These are phyloP conservation scores for Acronicta alni DNA, from an alignment of 2,888 invertebrate species.

Conservation along the genomic window DNA sequence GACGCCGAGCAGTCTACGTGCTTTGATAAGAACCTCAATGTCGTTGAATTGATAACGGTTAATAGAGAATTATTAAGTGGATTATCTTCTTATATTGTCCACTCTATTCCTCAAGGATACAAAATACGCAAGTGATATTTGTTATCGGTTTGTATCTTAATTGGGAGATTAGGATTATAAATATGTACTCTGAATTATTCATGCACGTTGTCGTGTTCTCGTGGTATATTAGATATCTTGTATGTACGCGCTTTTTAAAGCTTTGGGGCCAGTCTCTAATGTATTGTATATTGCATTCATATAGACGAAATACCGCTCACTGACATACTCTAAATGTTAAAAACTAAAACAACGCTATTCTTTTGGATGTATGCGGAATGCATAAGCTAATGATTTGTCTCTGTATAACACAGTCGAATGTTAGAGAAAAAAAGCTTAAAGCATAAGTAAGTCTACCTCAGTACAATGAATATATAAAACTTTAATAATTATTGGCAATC, in stretches of 20 bases:
- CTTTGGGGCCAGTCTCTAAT: not conserved
- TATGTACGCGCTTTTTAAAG: not conserved
- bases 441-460: no score
- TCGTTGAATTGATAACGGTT: slow-evolving; percentile 16
- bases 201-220: not conserved
- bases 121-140: slow-evolving; percentile 12
- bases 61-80: slow-evolving; percentile 6
- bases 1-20: slow-evolving; percentile 39
- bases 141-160: slow-evolving; percentile 19
- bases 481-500: no score
- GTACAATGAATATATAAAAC: no score
- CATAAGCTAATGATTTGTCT: no score
- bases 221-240: no score
- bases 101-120: slow-evolving; percentile 19
- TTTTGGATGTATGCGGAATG: no score
- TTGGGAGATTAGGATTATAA: slow-evolving; percentile 21
- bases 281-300: not conserved
- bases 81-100: slow-evolving; percentile 31
- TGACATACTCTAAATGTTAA: no score
- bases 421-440: no score
- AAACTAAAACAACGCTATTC: no score
- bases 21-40: slow-evolving; percentile 16
- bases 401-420: no score
- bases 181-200: slow-evolving; percentile 8
- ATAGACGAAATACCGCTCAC: not conserved